These are phyloP conservation scores for Orthosia gracilis DNA, from an alignment of 2,888 invertebrate species.

Conservation along the genomic window DNA sequence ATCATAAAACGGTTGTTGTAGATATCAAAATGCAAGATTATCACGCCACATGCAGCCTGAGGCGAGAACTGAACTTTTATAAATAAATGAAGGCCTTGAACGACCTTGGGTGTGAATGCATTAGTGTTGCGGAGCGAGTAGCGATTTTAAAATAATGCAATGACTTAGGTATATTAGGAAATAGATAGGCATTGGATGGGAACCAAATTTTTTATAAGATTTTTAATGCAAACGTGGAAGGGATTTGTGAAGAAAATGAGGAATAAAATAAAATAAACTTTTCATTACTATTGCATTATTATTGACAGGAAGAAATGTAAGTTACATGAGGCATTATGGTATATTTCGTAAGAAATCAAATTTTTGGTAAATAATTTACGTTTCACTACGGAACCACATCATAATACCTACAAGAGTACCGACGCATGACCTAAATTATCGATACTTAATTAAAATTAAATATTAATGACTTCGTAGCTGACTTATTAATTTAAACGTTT, in stretches of 20 bases:
- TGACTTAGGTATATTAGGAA: background rate
- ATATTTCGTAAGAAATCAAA: background rate
- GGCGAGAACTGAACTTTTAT: constrained; percentile 71
- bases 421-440: constrained; percentile 14
- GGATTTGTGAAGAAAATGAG: background rate
- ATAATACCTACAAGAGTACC: background rate
- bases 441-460: constrained; percentile 28
- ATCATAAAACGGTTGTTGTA: constrained; percentile 61
- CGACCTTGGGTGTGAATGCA: constrained; percentile 65
- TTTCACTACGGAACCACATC: background rate
- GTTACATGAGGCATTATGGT: background rate
- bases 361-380: background rate
- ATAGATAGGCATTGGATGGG: background rate
- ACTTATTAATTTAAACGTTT: constrained; percentile 15
- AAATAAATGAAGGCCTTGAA: constrained; percentile 70
- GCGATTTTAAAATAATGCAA: constrained; percentile 34
- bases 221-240: too few species aligned
- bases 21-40: constrained; percentile 61
- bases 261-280: too few species aligned
- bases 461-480: constrained; percentile 30
- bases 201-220: background rate
- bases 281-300: too few species aligned
- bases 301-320: background rate
- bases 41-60: constrained; percentile 69
- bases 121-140: constrained; percentile 53